These are phyloP conservation scores for Mustela nigripes DNA, from an alignment of 2,113 vertebrate genomes.

Conservation along the genomic window DNA sequence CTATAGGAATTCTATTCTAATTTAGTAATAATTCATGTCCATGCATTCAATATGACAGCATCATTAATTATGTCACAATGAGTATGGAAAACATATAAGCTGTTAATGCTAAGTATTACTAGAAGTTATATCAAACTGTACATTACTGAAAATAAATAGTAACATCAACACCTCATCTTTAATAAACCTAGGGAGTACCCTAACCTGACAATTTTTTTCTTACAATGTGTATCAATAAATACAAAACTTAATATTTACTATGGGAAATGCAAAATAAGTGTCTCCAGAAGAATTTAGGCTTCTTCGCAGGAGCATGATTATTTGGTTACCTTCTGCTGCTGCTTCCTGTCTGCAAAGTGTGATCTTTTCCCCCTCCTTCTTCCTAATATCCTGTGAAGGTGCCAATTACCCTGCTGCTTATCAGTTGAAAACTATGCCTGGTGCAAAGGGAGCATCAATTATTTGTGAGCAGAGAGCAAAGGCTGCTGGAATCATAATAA, in stretches of 20 bases:
- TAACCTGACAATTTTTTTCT: neutral
- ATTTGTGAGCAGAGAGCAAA: constrained; percentile 89
- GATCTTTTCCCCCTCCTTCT: constrained; percentile 68
- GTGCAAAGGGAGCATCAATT: constrained; percentile 89
- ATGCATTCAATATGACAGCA: constrained; percentile 17
- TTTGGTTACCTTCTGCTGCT: constrained; percentile 82
- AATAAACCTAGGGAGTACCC: neutral
- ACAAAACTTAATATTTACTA: constrained; percentile 76
- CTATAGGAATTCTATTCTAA: constrained; percentile 76
- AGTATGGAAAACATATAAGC: constrained; percentile 42
- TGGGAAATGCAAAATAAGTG: constrained; percentile 68
- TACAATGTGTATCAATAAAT: neutral
- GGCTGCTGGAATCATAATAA: constrained; percentile 87
- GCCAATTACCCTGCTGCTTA: constrained; percentile 89
- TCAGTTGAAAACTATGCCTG: constrained; percentile 88
- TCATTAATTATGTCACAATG: constrained; percentile 77
- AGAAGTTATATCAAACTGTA: neutral
- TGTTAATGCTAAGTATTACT: constrained; percentile 49
- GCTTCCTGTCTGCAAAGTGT: constrained; percentile 83
- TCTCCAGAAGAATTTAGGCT: constrained; percentile 74
- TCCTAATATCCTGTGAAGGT: constrained; percentile 86
- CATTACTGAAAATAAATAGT: constrained; percentile 7
- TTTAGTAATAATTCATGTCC: constrained; percentile 63
- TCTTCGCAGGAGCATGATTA: constrained; percentile 64
- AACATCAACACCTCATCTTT: constrained; percentile 49